Percentiles rank a stretch among this genome's conserved stretches.
phyloP scores from a whole-genome alignment of 1,140 invertebrate species.

The Danaus melanippus region DNA sequence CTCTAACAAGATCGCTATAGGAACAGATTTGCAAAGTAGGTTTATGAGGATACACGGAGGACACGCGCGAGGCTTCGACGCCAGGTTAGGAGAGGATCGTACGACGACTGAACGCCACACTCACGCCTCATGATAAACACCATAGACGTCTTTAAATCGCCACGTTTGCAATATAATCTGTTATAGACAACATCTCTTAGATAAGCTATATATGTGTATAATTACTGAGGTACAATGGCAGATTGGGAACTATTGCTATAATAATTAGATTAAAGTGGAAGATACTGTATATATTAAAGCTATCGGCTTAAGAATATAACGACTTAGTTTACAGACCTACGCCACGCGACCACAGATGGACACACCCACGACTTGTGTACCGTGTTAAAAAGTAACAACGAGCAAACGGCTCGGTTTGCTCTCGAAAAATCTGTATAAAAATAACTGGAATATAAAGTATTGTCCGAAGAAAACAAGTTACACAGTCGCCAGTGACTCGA shows the following conservation, averaged over 20 bases:
- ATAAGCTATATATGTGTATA: conserved; percentile 44
- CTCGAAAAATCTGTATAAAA: conserved; percentile 26
- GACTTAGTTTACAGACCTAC: conserved; percentile 40
- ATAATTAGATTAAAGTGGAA: conserved; percentile 64
- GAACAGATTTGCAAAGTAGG: conserved; percentile 18
- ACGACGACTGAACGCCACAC: too few relatives aligned
- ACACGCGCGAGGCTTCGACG: not conserved
- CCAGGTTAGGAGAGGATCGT: not conserved
- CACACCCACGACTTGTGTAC: conserved; percentile 37
- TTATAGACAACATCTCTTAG: conserved; percentile 35
- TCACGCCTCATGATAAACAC: too few relatives aligned
- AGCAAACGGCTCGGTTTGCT: conserved; percentile 17
- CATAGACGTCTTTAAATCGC: not conserved
- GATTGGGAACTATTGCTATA: conserved; percentile 64
- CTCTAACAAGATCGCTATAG: conserved; percentile 19
- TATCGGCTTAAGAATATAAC: conserved; percentile 62
- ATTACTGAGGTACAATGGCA: conserved; percentile 65
- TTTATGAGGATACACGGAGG: conserved; percentile 4
- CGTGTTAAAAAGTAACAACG: conserved; percentile 35
- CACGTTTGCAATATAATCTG: conserved; percentile 27
- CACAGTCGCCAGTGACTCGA: conserved; percentile 21
- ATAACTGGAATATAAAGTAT: conserved; percentile 30
- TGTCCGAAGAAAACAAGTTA: conserved; percentile 24
- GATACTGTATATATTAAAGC: conserved; percentile 70
- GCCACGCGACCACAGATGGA: conserved; percentile 30